Evolutionary conservation across 2,888 invertebrate species (phyloP), one percentile per base, ranked within the genome.

Genomic region (Nipponacmea schrenckii): DNA sequence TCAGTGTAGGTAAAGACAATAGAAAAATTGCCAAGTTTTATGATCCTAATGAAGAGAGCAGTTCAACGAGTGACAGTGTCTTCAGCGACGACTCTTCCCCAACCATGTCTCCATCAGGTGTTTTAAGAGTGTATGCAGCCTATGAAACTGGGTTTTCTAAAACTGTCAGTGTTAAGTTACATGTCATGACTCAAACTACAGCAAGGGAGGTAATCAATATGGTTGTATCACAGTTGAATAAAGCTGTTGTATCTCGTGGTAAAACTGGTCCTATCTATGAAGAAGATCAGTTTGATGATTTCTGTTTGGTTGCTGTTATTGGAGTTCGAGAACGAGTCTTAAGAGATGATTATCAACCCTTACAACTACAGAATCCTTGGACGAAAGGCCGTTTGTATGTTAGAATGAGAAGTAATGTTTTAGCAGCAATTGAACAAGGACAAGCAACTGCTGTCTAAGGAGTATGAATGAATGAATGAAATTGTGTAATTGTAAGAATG

Each of bases 291-390:
- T 90, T 96, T 74, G 92, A 93, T 74, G 95, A 96, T 87, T 97
- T 97, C 89, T 97, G 97, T 87, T 91, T 98, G 64, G 97, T 97
- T 3, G 96, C 97, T 0, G 97, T 98, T 44, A 96, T 98, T 72
- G 98, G 98, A 0, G 96, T 96, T 0, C 90, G 97, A 46, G 98
- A 98, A 86, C 92, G 98, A 73, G 96, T 98, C 84, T 91, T 98
- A 8, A 91, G 97, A 5, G 97, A 98, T 85, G 97, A 98, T 88
- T 98, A 97, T 88, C 94, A 95, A 83, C 96, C 97, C 0, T 91
- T 98, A 26, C 94, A 95, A 82, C 91, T 98, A 70, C 97, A 97
- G 88, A 96, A 96, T 89, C 97, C 97, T 0, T 98, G 98, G 98
- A 93, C 95, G 77, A 95, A 95, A 86, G 98, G 98, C 0, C 92